Evolutionary conservation across 2,888 invertebrate species (phyloP).

Genomic region (Caenorhabditis sulstoni): DNA sequence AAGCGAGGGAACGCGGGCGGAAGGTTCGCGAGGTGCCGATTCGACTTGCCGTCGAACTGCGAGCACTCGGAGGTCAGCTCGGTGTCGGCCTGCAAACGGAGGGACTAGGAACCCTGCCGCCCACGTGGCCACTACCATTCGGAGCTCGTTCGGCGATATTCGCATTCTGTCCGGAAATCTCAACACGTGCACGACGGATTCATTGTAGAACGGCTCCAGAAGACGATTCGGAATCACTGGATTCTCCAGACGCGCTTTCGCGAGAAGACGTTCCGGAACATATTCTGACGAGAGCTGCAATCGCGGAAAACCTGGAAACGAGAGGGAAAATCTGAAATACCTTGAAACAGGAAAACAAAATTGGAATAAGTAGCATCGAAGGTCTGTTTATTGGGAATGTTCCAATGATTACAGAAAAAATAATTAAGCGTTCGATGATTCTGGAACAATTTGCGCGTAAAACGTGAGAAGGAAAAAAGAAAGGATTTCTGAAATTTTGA

Average conservation of each 20-base stretch:
- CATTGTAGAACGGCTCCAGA: constrained; percentile 1
- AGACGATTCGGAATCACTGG: constrained; percentile 36
- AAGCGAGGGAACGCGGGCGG: constrained; percentile 24
- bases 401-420: too few species aligned
- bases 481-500: constrained; percentile 6
- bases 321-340: not conserved
- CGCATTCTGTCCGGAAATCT: constrained; percentile 5
- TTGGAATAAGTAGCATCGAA: not conserved
- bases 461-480: not conserved
- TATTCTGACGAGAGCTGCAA: not conserved
- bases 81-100: constrained; percentile 8
- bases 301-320: not conserved
- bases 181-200: constrained; percentile 33
- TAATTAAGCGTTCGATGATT: not conserved
- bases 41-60: too few species aligned
- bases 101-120: too few species aligned
- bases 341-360: constrained; percentile 1
- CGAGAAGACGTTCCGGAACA: constrained; percentile 7
- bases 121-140: too few species aligned
- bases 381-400: not conserved
- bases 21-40: not conserved
- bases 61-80: constrained; percentile 25
- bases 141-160: too few species aligned
- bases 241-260: constrained; percentile 2
- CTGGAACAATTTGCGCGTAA: not conserved